Evolutionary conservation across 2,888 invertebrate species (phyloP).

Genomic region (Ophonus ardosiacus): DNA sequence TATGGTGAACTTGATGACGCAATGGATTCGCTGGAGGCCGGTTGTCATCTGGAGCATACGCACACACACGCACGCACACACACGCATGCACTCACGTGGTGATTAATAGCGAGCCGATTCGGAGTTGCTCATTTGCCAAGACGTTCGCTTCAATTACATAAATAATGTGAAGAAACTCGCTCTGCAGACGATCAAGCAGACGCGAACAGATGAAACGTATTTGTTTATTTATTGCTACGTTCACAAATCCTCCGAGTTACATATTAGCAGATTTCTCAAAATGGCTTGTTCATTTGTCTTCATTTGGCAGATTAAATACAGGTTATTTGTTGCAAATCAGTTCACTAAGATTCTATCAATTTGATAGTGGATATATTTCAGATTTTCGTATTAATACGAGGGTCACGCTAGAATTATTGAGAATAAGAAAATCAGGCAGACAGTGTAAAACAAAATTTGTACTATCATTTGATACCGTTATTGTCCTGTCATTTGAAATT

Average conservation of each 20-base stretch:
- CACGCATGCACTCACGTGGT: not conserved
- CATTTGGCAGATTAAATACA: not conserved
- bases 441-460: too few species aligned
- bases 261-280: constrained; percentile 5
- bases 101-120: constrained; percentile 42
- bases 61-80: not conserved
- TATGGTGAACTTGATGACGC: constrained; percentile 34
- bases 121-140: constrained; percentile 40
- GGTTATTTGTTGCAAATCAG: not conserved
- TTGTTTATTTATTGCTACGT: constrained; percentile 39
- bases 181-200: not conserved
- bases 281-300: not conserved
- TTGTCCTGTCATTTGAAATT: too few species aligned
- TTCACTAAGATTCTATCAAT: not conserved
- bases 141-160: constrained; percentile 44
- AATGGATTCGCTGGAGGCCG: constrained; percentile 18
- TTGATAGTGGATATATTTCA: not conserved
- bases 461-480: too few species aligned
- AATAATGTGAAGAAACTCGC: constrained; percentile 52
- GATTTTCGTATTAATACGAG: too few species aligned
- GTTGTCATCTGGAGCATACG: constrained; percentile 50
- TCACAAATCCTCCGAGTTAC: constrained; percentile 6
- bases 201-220: constrained; percentile 17
- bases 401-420: too few species aligned
- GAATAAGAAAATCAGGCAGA: too few species aligned